Percentiles rank a stretch among this genome's conserved stretches.
phyloP scores from a whole-genome alignment of 2,797 vertebrate species.

The Pelodytes ibericus region DNA sequence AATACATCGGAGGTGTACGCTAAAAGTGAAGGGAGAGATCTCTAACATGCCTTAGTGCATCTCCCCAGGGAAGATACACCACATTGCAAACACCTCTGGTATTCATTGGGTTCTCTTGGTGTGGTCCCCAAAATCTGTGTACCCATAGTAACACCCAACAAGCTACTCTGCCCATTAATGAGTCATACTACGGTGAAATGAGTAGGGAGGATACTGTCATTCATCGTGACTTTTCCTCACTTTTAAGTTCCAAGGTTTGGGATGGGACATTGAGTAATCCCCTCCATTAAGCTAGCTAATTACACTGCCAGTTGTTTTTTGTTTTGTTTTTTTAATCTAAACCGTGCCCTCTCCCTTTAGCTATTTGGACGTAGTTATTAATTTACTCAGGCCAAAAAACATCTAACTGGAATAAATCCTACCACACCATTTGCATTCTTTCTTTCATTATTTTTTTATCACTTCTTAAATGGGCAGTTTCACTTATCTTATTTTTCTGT shows the following conservation, averaged over 20 bases:
- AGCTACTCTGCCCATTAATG: neutral
- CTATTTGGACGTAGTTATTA: slow-evolving; percentile 13
- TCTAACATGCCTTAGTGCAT: neutral
- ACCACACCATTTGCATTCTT: neutral
- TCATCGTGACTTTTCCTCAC: neutral
- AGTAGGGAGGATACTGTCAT: neutral
- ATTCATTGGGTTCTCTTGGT: neutral
- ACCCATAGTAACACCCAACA: neutral
- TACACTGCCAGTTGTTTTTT: slow-evolving; percentile 35
- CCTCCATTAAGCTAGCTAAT: neutral
- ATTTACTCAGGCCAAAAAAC: slow-evolving; percentile 22
- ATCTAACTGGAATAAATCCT: slow-evolving; percentile 36
- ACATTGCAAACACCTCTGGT: neutral
- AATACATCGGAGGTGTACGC: neutral
- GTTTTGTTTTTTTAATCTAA: too few relatives aligned
- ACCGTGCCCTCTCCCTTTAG: slow-evolving; percentile 10
- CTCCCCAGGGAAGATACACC: neutral
- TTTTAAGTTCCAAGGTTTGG: neutral
- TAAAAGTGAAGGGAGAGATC: neutral
- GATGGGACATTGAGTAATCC: neutral
- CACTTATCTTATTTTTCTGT: too few relatives aligned
- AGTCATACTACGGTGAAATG: neutral
- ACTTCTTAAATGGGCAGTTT: too few relatives aligned
- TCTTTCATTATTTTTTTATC: neutral
- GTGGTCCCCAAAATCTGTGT: neutral